Evolutionary conservation across 2,797 vertebrate species (phyloP).

Genomic region (Falco rusticolus): DNA sequence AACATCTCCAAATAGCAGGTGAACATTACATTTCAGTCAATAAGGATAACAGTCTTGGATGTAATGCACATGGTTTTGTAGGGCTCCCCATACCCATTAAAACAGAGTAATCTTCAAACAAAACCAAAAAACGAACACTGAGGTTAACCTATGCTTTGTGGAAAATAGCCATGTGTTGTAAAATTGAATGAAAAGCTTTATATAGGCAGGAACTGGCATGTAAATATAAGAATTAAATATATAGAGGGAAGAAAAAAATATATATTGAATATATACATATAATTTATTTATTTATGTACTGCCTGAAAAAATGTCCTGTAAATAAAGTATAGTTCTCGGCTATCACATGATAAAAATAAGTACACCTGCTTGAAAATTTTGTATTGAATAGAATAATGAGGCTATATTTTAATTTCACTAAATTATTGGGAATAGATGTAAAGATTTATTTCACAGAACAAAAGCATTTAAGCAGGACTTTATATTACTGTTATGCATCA

Average conservation of each 20-base stretch:
- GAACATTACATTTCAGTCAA: slow-evolving; percentile 26
- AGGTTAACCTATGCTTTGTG: background rate
- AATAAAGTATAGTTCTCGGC: background rate
- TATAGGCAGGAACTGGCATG: background rate
- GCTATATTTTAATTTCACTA: slow-evolving; percentile 68
- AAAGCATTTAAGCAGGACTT: slow-evolving; percentile 76
- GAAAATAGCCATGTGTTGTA: background rate
- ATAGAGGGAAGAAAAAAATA: background rate
- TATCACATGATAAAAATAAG: slow-evolving; percentile 12
- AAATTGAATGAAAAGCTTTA: background rate
- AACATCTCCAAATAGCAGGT: slow-evolving; percentile 25
- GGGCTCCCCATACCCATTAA: background rate
- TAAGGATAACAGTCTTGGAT: background rate
- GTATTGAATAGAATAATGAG: slow-evolving; percentile 44
- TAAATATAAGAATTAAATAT: background rate
- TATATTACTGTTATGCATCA: slow-evolving; percentile 73
- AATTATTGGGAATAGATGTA: slow-evolving; percentile 70
- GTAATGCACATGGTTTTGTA: background rate
- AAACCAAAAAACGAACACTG: background rate
- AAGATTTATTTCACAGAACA: slow-evolving; percentile 77
- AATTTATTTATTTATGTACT: background rate
- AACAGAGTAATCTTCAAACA: background rate
- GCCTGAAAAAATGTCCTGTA: background rate
- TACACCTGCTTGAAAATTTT: slow-evolving; percentile 49
- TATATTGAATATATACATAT: background rate